Conservation (phyloP, 2,888 invertebrate species). For the Teleiodes luculella region DNA sequence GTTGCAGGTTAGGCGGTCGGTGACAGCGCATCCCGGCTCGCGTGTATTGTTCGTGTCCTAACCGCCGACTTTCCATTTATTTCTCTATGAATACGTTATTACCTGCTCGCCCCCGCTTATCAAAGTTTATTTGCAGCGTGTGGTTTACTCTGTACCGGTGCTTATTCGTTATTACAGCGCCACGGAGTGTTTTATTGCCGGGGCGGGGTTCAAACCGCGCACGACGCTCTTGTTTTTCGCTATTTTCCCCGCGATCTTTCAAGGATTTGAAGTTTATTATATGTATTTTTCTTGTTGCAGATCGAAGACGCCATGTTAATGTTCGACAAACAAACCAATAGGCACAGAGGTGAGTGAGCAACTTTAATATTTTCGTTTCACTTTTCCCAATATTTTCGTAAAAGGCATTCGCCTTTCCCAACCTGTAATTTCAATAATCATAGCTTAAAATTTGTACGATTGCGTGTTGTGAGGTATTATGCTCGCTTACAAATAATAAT, state of each 20-base stretch:
- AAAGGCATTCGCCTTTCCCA: neutral
- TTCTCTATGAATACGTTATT: conserved; percentile 80
- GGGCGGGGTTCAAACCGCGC: conserved; percentile 72
- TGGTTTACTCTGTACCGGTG: conserved; percentile 77
- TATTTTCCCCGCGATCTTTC: conserved; percentile 59
- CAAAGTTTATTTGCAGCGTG: conserved; percentile 79
- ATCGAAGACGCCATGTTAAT: conserved; percentile 99
- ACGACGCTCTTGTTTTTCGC: conserved; percentile 69
- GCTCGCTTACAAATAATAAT: conserved; percentile 30
- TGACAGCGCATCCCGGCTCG: conserved; percentile 68
- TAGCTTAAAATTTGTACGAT: conserved; percentile 29
- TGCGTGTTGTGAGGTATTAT: conserved; percentile 32
- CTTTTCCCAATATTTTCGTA: neutral
- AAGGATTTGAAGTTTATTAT: conserved; percentile 60
- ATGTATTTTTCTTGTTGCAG: conserved; percentile 83
- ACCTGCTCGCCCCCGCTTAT: conserved; percentile 78
- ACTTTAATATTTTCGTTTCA: conserved; percentile 1
- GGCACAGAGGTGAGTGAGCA: conserved; percentile 94
- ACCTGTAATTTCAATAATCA: conserved; percentile 27
- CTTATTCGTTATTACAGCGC: conserved; percentile 78
- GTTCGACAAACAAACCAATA: conserved; percentile 99
- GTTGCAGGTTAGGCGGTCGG: conserved; percentile 42
- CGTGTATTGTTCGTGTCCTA: conserved; percentile 74
- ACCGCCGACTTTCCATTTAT: conserved; percentile 79
- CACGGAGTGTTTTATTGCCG: conserved; percentile 74